Base-by-base conservation (phyloP, 2,888 invertebrate species). In the Cheilosia grossa region DNA sequence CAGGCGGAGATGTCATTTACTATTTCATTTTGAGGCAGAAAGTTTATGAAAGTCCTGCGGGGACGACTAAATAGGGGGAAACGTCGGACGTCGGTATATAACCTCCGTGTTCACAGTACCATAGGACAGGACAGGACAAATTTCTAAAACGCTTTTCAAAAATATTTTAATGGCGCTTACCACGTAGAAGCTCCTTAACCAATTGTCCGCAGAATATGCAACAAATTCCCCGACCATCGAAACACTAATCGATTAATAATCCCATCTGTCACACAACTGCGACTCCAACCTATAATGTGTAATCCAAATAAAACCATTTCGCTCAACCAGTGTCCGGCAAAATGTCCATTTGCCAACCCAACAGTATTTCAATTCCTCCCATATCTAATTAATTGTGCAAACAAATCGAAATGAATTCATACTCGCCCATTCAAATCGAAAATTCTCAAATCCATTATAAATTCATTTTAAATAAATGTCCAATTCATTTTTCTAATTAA, bases 401-500 rank as follows among this genome's bases (percentile, higher is more conserved):
- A 79, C 73, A 82, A 79, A 79, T 56, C 79, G 44, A 66, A 78
- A 72, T 59, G 53, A 33, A 66, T 78, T 63, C 66, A 82, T 27
- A 77, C n/a, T 40, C 40, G 10, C 33, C 7, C 40, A 73, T 63
- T 53, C 66, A 64, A 75, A 64, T 69, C 40, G 49, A 30, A 49
- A 78, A 40, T 53, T 49, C 56, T 37, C 66, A 67, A 66, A 63
- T 49, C 66, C 63, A 82, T 73, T 82, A 82, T 82, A 73, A 79
- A 79, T 82, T 72, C 73, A 79, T 79, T 82, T 79, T 63, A 79
- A 82, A 82, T 82, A 78, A 82, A 82, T 79, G 63, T 82, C 53
- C 82, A 79, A 82, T 82, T 82, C 79, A 82, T 79, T 82, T 82
- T 82, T 82, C 82, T 82, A 82, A 82, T 79, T 82, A 79, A 82